These are phyloP conservation scores for Temnopleurus reevesii DNA, from an alignment of 53 echinoderm and acorn worm genomes.

Conservation along the genomic window DNA sequence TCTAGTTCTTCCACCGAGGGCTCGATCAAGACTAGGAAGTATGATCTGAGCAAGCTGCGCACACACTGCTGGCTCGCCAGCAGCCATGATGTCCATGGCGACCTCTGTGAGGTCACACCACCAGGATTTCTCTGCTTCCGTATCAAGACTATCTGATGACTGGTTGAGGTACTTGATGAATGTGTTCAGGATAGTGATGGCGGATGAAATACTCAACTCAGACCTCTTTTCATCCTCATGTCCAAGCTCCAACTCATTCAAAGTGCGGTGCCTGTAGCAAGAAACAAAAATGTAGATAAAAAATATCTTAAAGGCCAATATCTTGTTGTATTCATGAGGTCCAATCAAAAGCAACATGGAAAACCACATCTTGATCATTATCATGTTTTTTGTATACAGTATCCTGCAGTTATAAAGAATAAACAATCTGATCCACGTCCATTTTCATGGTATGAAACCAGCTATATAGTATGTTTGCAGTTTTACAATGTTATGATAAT, in stretches of 20 bases:
- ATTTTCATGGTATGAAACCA: no score
- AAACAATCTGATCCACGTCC: no score
- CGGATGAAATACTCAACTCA: constrained; percentile 26
- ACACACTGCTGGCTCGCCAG: not conserved
- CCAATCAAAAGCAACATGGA: no score
- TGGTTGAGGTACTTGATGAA: not conserved
- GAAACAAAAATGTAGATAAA: not conserved
- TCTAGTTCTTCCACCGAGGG: not conserved
- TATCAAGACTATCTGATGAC: not conserved
- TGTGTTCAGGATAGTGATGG: not conserved
- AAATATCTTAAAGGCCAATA: not conserved
- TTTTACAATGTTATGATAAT: no score
- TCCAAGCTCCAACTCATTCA: not conserved
- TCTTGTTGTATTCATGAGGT: no score
- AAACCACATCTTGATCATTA: no score
- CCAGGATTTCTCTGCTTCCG: not conserved
- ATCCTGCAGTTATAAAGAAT: no score
- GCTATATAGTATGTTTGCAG: no score
- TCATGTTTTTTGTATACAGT: no score
- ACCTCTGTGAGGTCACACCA: constrained; percentile 6
- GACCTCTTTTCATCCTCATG: not conserved
- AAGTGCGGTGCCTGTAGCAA: not conserved
- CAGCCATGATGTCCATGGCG: not conserved
- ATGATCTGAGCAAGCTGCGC: constrained; percentile 42
- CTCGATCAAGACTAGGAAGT: not conserved